Evolutionary conservation across 2,797 vertebrate genomes (phyloP).

Genomic region (Lemur catta): DNA sequence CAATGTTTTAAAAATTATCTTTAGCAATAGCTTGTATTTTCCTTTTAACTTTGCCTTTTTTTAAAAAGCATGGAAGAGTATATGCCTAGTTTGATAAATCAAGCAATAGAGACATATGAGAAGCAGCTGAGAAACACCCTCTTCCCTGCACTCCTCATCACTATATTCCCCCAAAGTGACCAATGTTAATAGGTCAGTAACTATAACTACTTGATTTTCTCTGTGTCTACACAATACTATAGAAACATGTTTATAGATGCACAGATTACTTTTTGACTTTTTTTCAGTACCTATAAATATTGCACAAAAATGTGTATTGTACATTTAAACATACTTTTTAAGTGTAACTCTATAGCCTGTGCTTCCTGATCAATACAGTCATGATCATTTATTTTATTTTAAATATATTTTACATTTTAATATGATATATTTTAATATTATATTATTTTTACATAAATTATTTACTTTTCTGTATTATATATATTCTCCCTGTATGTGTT

Average conservation of each 20-base stretch:
- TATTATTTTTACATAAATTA: too few species aligned
- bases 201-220: background rate
- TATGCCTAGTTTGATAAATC: background rate
- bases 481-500: accelerated
- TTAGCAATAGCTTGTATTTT: background rate
- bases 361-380: background rate
- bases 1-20: background rate
- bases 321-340: background rate
- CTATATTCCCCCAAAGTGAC: background rate
- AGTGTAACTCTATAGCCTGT: background rate
- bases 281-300: background rate
- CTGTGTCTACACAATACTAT: background rate
- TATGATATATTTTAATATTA: background rate
- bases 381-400: background rate
- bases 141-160: background rate
- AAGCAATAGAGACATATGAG: background rate
- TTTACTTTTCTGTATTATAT: background rate
- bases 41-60: background rate
- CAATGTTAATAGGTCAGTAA: background rate
- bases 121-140: background rate
- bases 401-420: background rate
- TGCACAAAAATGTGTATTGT: background rate
- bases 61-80: background rate
- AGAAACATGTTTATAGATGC: background rate
- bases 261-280: background rate